phyloP scores from a whole-genome alignment of 2,113 vertebrate species.

The Pterophyllum scalare region DNA sequence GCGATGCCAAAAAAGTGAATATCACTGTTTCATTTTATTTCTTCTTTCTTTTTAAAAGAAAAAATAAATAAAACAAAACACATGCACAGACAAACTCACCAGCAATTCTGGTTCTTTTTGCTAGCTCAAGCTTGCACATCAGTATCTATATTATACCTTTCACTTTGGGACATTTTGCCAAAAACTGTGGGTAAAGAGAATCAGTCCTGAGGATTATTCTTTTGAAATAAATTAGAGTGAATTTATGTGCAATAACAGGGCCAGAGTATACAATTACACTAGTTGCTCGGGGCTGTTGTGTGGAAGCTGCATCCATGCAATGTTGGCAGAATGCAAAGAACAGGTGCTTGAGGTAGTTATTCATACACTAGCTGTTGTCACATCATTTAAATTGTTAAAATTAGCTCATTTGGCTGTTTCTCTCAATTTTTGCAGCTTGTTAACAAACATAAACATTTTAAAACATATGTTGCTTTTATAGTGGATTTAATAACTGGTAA shows the following conservation, averaged over 20 bases:
- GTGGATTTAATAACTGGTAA: background rate
- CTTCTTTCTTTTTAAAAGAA: background rate
- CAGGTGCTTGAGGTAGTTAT: background rate
- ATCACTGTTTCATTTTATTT: background rate
- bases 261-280: background rate
- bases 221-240: background rate
- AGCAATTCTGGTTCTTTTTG: background rate
- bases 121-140: background rate
- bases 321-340: background rate
- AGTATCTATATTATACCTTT: background rate
- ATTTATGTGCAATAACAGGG: background rate
- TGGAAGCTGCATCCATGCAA: background rate
- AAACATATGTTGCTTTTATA: background rate
- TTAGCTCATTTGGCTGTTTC: background rate
- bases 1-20: slow-evolving; percentile 13
- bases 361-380: background rate
- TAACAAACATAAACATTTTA: background rate
- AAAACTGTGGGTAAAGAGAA: background rate
- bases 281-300: background rate
- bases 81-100: background rate
- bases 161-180: background rate
- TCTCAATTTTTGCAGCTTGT: background rate
- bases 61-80: background rate
- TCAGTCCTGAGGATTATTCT: no score
- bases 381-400: background rate